A percentile compares a stretch with the other conserved stretches of the same genome.
Evolutionary conservation across 2,888 invertebrate genomes (phyloP).

Genomic region (Limnephilus marmoratus): DNA sequence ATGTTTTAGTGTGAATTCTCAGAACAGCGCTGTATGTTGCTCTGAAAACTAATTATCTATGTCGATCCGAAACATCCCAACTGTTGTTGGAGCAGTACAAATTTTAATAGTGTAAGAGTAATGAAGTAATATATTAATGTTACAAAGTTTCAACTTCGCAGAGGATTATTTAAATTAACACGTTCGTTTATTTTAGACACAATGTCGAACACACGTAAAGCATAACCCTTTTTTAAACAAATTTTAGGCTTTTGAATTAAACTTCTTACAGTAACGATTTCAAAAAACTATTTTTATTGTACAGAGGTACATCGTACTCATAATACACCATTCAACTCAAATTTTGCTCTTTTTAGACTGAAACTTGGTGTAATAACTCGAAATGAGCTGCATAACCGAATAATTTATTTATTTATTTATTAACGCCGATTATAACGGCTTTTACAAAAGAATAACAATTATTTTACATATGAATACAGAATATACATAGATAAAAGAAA

Average conservation of each 20-base stretch:
- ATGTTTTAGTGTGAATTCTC: background rate
- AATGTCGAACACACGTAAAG: background rate
- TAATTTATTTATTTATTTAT: no score
- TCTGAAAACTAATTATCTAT: background rate
- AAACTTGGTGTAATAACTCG: no score
- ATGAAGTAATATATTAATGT: background rate
- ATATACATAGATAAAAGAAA: no score
- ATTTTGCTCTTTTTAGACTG: no score
- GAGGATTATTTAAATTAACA: background rate
- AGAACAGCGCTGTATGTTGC: background rate
- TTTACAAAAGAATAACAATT: no score
- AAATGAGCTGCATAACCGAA: no score
- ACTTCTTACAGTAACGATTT: no score
- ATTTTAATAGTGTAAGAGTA: background rate
- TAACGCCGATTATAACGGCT: no score
- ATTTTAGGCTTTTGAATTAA: background rate
- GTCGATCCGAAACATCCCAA: background rate
- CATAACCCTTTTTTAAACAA: background rate
- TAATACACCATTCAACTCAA: no score
- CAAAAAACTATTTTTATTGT: no score
- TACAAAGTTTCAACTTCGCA: background rate
- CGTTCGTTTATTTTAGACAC: background rate
- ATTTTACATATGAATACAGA: no score
- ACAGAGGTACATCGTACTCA: no score
- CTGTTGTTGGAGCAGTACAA: background rate